A percentile compares a stretch with the other conserved stretches of the same genome.
These are phyloP conservation scores for Dicrurus megarhynchus DNA, from an alignment of 2,113 vertebrate genomes.

Conservation along the genomic window DNA sequence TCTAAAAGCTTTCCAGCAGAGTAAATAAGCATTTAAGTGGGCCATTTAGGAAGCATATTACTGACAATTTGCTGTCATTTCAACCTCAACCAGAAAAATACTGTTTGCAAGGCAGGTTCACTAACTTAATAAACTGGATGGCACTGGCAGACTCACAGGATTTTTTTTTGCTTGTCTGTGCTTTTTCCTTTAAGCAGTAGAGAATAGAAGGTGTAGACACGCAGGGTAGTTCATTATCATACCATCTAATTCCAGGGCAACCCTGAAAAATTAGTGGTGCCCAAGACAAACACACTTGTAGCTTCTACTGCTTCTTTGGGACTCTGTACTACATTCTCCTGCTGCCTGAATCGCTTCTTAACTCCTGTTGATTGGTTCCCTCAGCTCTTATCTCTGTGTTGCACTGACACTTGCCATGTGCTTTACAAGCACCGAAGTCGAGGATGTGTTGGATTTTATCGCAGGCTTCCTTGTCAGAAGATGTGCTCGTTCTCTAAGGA, in stretches of 20 bases:
- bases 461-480: not conserved
- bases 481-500: not conserved
- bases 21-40: not conserved
- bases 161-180: not conserved
- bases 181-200: not conserved
- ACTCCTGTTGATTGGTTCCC: not conserved
- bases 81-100: not conserved
- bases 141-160: not conserved
- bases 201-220: not conserved
- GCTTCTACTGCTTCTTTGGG: rapidly evolving
- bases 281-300: not conserved
- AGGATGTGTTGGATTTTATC: not conserved
- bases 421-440: not conserved
- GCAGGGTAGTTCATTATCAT: not conserved
- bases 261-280: not conserved
- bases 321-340: not conserved
- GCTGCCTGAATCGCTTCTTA: not conserved
- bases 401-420: not conserved
- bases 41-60: not conserved
- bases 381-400: not conserved
- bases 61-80: not conserved
- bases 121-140: not conserved
- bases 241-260: not conserved
- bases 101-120: rapidly evolving
- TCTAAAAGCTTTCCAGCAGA: not conserved